These are phyloP conservation scores for Fabriciana adippe DNA, from an alignment of 2,888 invertebrate genomes.

Conservation along the genomic window DNA sequence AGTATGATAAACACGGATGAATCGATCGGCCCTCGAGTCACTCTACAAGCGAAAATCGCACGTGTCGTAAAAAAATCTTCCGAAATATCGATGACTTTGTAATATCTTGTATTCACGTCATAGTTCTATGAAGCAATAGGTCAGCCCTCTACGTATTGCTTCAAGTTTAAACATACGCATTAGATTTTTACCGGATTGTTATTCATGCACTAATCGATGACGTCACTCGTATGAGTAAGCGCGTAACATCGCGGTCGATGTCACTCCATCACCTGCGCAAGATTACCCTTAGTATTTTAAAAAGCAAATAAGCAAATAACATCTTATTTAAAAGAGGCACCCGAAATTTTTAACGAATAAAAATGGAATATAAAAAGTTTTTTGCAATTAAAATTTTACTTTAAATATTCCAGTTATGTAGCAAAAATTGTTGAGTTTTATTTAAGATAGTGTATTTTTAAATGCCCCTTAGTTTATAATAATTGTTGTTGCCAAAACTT, in stretches of 20 bases:
- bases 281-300: slow-evolving; percentile 26
- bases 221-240: slow-evolving; percentile 74
- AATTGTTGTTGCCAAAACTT: too few relatives aligned
- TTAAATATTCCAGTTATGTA: too few relatives aligned
- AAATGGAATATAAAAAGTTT: too few relatives aligned
- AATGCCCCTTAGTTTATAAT: too few relatives aligned
- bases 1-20: slow-evolving; percentile 50
- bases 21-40: slow-evolving; percentile 35
- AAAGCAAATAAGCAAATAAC: slow-evolving; percentile 19
- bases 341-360: slow-evolving; percentile 4
- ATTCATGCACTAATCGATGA: slow-evolving; percentile 73
- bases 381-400: too few relatives aligned
- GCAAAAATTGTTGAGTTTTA: too few relatives aligned
- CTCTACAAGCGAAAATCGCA: neutral
- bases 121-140: slow-evolving; percentile 44
- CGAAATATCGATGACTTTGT: slow-evolving; percentile 42
- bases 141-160: slow-evolving; percentile 37
- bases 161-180: slow-evolving; percentile 39
- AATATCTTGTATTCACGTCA: slow-evolving; percentile 42
- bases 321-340: slow-evolving; percentile 11
- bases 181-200: slow-evolving; percentile 64
- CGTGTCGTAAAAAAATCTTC: slow-evolving; percentile 32
- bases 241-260: slow-evolving; percentile 49
- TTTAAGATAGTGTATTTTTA: too few relatives aligned
- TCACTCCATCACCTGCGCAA: slow-evolving; percentile 19